A percentile compares a stretch with the other conserved stretches of the same genome.
phyloP scores from a whole-genome alignment of 2,888 invertebrate species.

The Strigamia transsilvanica region DNA sequence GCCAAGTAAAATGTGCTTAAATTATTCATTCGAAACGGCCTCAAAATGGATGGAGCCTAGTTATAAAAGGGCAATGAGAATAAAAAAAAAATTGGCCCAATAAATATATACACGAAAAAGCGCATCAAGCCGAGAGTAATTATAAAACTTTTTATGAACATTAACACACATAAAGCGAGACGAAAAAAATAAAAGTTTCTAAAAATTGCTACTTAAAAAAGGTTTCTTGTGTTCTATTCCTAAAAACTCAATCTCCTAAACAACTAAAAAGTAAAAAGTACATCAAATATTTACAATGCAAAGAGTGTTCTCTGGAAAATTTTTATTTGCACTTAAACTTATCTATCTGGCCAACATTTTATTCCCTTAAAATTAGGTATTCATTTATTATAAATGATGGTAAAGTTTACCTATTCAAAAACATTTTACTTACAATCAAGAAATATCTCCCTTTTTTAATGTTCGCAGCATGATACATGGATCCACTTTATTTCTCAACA shows the following conservation, averaged over 20 bases:
- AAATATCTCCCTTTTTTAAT: background rate
- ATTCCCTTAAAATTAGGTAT: background rate
- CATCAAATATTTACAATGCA: slow-evolving; percentile 20
- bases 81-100: slow-evolving; percentile 29
- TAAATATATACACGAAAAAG: slow-evolving; percentile 13
- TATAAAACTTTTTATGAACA: slow-evolving; percentile 36
- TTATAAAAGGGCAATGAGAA: slow-evolving; percentile 42
- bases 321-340: background rate
- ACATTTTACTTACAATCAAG: slow-evolving; percentile 27
- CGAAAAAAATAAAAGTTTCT: background rate
- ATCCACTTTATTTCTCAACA: slow-evolving; percentile 37
- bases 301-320: slow-evolving; percentile 19
- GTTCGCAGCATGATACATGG: slow-evolving; percentile 27
- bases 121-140: slow-evolving; percentile 13
- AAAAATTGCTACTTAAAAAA: background rate
- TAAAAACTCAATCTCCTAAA: background rate
- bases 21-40: slow-evolving; percentile 36
- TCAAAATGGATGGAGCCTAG: slow-evolving; percentile 39
- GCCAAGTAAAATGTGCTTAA: slow-evolving; percentile 44
- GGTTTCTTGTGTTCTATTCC: slow-evolving; percentile 21
- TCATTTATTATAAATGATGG: slow-evolving; percentile 10
- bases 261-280: background rate
- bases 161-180: slow-evolving; percentile 24
- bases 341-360: background rate
- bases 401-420: slow-evolving; percentile 16